These are phyloP conservation scores for Branchellion lobata DNA, from an alignment of 2,888 invertebrate species.

Conservation along the genomic window DNA sequence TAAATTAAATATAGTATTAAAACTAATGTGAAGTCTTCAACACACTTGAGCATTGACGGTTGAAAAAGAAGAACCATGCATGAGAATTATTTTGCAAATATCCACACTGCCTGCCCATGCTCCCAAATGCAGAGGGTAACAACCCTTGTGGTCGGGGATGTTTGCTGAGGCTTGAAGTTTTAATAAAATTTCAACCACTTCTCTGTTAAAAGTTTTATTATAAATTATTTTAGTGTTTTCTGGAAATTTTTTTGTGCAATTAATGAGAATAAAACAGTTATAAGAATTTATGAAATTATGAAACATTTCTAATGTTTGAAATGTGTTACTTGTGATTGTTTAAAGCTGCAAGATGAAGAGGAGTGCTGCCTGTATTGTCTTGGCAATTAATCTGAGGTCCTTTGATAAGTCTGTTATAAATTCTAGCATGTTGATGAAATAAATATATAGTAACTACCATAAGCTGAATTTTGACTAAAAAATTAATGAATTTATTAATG, in stretches of 20 bases:
- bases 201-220: slow-evolving; percentile 66
- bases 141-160: slow-evolving; percentile 83
- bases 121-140: slow-evolving; percentile 86
- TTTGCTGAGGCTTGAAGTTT: slow-evolving; percentile 85
- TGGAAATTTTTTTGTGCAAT: background rate
- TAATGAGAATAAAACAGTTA: background rate
- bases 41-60: slow-evolving; percentile 60
- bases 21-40: too few species aligned
- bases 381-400: slow-evolving; percentile 86
- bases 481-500: background rate
- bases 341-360: slow-evolving; percentile 87
- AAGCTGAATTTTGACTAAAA: background rate
- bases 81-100: slow-evolving; percentile 80
- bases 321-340: slow-evolving; percentile 81
- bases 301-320: background rate
- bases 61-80: slow-evolving; percentile 58
- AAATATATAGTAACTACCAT: background rate
- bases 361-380: slow-evolving; percentile 88
- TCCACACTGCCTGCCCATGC: slow-evolving; percentile 90
- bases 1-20: too few species aligned
- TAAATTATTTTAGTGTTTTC: too few species aligned
- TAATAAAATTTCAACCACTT: slow-evolving; percentile 79
- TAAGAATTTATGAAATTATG: background rate
- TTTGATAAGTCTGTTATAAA: slow-evolving; percentile 47
- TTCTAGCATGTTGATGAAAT: slow-evolving; percentile 25